Evolutionary conservation across 2,888 invertebrate species (phyloP).

Genomic region (Platypus cylindrus): DNA sequence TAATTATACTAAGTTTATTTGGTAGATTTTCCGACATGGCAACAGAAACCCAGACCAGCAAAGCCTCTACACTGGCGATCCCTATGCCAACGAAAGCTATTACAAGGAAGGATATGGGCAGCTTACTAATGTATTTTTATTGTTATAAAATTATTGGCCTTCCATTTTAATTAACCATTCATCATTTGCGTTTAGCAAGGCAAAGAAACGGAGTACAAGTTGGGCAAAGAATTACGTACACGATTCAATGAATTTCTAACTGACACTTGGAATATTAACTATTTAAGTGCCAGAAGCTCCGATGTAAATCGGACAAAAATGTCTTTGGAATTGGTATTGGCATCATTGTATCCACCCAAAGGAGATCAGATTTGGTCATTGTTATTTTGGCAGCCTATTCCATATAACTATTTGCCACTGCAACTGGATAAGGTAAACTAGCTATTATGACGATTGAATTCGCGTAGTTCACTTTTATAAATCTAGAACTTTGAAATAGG

Average conservation of each 20-base stretch:
- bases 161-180: no score
- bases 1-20: background rate
- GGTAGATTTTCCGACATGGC: conserved; percentile 12
- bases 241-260: conserved; percentile 48
- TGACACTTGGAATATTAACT: conserved; percentile 39
- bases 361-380: conserved; percentile 42
- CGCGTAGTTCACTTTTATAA: no score
- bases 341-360: conserved; percentile 51
- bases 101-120: conserved; percentile 11
- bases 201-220: background rate
- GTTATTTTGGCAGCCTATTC: conserved; percentile 61
- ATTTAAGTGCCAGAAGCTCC: conserved; percentile 49
- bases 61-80: conserved; percentile 5
- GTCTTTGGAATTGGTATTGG: conserved; percentile 51
- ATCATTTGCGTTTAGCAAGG: conserved; percentile 1
- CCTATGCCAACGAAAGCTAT: conserved; percentile 4
- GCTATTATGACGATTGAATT: no score
- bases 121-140: conserved; percentile 18
- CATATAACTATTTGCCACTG: conserved; percentile 42
- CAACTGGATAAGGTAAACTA: conserved; percentile 3
- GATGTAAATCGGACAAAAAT: conserved; percentile 58
- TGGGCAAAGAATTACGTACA: conserved; percentile 46
- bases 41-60: conserved; percentile 7
- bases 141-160: background rate
- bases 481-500: no score